phyloP scores from a whole-genome alignment of 2,797 vertebrate species.

The Tympanoctomys barrerae region DNA sequence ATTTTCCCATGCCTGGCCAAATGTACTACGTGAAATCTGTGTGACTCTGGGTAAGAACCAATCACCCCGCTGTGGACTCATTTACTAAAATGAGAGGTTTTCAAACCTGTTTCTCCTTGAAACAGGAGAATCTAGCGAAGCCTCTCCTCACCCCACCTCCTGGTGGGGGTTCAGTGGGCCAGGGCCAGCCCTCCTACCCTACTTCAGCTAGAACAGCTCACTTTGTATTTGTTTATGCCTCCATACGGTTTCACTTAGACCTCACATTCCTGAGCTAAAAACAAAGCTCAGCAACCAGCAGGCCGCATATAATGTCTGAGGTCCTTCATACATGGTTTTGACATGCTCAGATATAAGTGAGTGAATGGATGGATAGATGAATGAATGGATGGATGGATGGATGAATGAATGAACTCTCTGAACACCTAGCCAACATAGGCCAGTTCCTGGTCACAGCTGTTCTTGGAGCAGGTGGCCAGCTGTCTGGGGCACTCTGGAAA shows the following conservation, averaged over 20 bases:
- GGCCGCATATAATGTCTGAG: neutral
- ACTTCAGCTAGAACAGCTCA: neutral
- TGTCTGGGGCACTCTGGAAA: constrained; percentile 12
- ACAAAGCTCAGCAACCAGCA: constrained; percentile 49
- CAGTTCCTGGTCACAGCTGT: neutral
- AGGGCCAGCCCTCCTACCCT: neutral
- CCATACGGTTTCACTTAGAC: constrained; percentile 68
- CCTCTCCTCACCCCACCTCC: neutral
- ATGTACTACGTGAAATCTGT: neutral
- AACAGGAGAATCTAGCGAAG: constrained; percentile 46
- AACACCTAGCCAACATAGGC: neutral
- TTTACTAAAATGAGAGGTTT: constrained; percentile 31
- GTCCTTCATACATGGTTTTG: neutral
- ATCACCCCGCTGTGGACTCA: neutral
- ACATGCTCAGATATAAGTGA: neutral
- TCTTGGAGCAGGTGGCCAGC: constrained; percentile 33
- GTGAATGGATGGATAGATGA: neutral
- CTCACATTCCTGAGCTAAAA: constrained; percentile 66
- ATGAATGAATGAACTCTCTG: neutral
- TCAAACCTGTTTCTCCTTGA: constrained; percentile 51
- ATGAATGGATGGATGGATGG: neutral
- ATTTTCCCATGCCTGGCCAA: neutral
- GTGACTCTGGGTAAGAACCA: neutral
- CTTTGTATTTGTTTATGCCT: constrained; percentile 56
- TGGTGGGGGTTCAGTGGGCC: neutral